Base-by-base conservation (phyloP, 2,113 vertebrate genomes). In the Crotalus tigris region DNA sequence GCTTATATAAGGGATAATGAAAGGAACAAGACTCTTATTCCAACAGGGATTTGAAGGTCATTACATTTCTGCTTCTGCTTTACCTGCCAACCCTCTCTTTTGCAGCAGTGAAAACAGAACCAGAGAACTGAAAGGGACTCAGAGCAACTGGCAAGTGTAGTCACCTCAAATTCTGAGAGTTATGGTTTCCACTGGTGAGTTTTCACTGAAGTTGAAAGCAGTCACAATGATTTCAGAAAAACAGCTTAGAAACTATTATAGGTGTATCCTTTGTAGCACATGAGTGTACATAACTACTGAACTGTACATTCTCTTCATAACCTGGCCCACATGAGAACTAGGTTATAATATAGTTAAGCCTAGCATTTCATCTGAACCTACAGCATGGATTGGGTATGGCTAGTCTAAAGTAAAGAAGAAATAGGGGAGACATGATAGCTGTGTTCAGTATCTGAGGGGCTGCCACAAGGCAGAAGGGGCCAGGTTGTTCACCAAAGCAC, bases 1-100 rank as follows among this genome's bases (percentile, higher is more conserved):
- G 39, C 59, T 92, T 87, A 69, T 90, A 90, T 87, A 90, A 90
- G 88, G 90, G 89, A 92, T 81, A 87, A 87, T 49, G 54, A 87
- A 64, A 87, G 61, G 46, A 86, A 59, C 58, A 69, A 64, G 88
- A 29, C 9, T 57, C 33, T 57, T 9, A 21, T 87, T 75, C 29
- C 15, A 87, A 5, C 39, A 33, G 64, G 19, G 89, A 61, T 54
- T 54, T 49, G 10, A 49, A 89, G 75, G 61, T 51, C 53, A 85
- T 57, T 49, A 23, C 19, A 58, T 58, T 88, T 29, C n/a, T 59
- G 23, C 86, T 49, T 69, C 26, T 51, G 44, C 86, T 53, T 44
- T 75, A 51, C 33, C 12, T 75, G 51, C 61, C 21, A 23, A 24
- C 9, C 51, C 51, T 81, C 87, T 57, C 24, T 26, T 12, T 10